Base-by-base conservation (phyloP, 2,797 vertebrate genomes). In the Todus mexicanus region DNA sequence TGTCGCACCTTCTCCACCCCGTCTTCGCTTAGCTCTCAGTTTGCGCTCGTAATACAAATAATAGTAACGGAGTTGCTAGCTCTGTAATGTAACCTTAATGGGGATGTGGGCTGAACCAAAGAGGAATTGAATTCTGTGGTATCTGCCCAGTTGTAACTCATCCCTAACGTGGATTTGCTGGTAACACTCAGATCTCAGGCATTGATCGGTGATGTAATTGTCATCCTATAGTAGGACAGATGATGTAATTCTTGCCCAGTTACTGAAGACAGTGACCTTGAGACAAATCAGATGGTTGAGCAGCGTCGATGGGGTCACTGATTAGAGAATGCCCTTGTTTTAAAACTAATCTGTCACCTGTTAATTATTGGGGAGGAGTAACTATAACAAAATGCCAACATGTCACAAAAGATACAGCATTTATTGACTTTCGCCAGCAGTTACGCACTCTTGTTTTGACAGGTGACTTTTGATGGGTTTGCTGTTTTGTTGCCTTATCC, bases 211-310 rank as follows among this genome's bases (percentile, higher is more conserved):
- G 98, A 98, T 97, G 97, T 96, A 96, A 97, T 88, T 87, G 97
- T 96, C 45, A 57, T 86, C 96, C 97, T 98, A 57, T 97, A 98
- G 97, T 96, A 97, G 97, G 98, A 97, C 96, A 91, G 77, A 93
- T 99, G 98, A 99, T 98, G 98, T 99, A 97, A 99, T 98, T 95
- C 93, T 96, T 96, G 93, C 94, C 92, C 66, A 93, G 93, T 97
- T 96, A 90, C 95, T 95, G 79, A 87, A 91, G 87, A 47, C 47
- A 9, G 47, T 96, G 97, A 98, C 97, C 97, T 97, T 98, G 97
- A 97, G 95, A 94, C 68, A 63, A 35, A 84, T 96, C 84, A 48
- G 87, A 92, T 96, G 89, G 92, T 93, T 92, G 81, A 95, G 73
- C 87, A 89, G 68, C 54, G 76, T 61, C 92, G 94, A 86, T 94